phyloP scores from a whole-genome alignment of 1,140 invertebrate genomes.

The Sarcophaga bullata region DNA sequence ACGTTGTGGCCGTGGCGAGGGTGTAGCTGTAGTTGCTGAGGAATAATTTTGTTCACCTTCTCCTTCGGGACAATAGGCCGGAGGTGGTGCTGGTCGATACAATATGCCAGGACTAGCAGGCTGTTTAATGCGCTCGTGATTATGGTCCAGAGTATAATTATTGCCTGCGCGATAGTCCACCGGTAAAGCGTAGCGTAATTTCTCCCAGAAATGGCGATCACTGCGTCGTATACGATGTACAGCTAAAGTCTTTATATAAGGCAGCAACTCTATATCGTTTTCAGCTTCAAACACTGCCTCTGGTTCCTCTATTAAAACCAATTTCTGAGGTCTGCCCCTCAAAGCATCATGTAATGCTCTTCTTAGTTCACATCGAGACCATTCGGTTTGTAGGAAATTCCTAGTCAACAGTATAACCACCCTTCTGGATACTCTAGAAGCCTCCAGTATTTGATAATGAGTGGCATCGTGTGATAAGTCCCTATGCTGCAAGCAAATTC shows the following conservation, averaged over 20 bases:
- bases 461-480: constrained; percentile 74
- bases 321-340: constrained; percentile 80
- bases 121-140: constrained; percentile 71
- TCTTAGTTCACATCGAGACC: constrained; percentile 84
- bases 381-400: constrained; percentile 86
- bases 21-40: constrained; percentile 72
- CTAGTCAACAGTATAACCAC: constrained; percentile 82
- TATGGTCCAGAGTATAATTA: constrained; percentile 71
- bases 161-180: constrained; percentile 70
- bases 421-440: constrained; percentile 84
- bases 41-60: constrained; percentile 71
- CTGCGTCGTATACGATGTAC: constrained; percentile 85
- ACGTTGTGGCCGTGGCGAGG: constrained; percentile 71
- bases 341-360: constrained; percentile 85
- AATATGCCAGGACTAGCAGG: constrained; percentile 68
- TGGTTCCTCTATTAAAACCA: constrained; percentile 86
- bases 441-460: constrained; percentile 80
- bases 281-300: constrained; percentile 78
- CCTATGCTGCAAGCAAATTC: constrained; percentile 87
- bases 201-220: constrained; percentile 91
- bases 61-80: constrained; percentile 64
- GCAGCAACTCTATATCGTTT: constrained; percentile 84
- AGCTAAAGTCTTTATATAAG: constrained; percentile 88
- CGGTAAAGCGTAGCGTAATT: constrained; percentile 87
- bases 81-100: constrained; percentile 64